phyloP scores from a whole-genome alignment of 37 sponge, comb jelly and placozoan species.

The Geodia barretti region DNA sequence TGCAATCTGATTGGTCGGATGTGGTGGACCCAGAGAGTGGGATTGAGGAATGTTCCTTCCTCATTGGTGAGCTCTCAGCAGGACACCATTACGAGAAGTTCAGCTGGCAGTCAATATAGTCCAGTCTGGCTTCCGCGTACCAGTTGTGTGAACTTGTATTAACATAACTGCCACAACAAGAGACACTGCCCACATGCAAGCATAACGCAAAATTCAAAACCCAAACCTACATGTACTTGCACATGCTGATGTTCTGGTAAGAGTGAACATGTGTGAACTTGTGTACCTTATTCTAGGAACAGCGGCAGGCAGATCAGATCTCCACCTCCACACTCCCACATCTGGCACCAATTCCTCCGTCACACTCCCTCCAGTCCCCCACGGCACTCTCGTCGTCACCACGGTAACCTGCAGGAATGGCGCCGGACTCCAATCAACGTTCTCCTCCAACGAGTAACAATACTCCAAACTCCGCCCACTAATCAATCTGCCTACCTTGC shows the following conservation, averaged over 20 bases:
- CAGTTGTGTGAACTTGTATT: too few relatives aligned
- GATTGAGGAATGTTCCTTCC: slow-evolving; percentile 46
- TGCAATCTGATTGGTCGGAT: too few relatives aligned
- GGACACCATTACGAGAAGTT: too few relatives aligned
- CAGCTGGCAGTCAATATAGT: too few relatives aligned
- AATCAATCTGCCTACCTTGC: neutral
- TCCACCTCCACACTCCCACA: slow-evolving; percentile 8
- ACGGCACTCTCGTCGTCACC: slow-evolving; percentile 44
- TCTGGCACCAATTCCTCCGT: neutral
- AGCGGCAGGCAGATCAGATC: slow-evolving; percentile 4
- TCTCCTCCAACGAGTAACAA: slow-evolving; percentile 61
- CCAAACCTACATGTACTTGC: too few relatives aligned
- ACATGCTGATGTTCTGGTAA: too few relatives aligned
- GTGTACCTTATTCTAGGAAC: slow-evolving; percentile 30
- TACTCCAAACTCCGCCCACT: slow-evolving; percentile 39
- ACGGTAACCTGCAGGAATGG: slow-evolving; percentile 61
- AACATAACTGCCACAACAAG: too few relatives aligned
- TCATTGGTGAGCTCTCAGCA: slow-evolving; percentile 61
- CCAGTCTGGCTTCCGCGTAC: too few relatives aligned
- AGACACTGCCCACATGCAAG: too few relatives aligned
- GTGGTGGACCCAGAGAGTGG: slow-evolving; percentile 70
- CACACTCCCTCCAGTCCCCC: slow-evolving; percentile 4
- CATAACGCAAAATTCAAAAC: too few relatives aligned
- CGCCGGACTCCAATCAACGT: slow-evolving; percentile 43
- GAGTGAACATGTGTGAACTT: too few relatives aligned